Evolutionary conservation across 2,797 vertebrate species (phyloP).

Genomic region (Mus spretus): DNA sequence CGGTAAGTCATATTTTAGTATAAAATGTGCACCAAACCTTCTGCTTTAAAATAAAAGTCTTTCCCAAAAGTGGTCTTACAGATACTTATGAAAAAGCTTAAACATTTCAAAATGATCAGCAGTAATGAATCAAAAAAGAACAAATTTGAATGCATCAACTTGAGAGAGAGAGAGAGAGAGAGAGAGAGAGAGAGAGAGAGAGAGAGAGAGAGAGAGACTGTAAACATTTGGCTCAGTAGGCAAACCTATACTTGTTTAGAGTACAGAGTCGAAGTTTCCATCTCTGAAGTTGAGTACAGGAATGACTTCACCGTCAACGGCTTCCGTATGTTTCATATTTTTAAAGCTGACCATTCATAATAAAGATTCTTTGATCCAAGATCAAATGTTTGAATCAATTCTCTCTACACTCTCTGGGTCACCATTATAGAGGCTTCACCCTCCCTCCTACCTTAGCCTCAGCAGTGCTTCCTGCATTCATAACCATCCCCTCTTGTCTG

Average conservation of each 20-base stretch:
- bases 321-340: conserved; percentile 86
- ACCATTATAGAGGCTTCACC: conserved; percentile 67
- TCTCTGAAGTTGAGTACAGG: conserved; percentile 82
- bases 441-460: conserved; percentile 62
- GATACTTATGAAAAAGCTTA: conserved; percentile 79
- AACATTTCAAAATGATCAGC: conserved; percentile 68
- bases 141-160: conserved; percentile 76
- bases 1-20: conserved; percentile 53
- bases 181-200: background rate
- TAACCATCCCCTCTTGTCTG: conserved; percentile 80
- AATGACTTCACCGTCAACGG: conserved; percentile 86
- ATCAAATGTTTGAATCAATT: conserved; percentile 87
- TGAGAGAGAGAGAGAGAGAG: background rate
- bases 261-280: conserved; percentile 82
- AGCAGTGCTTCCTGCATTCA: conserved; percentile 55
- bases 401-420: conserved; percentile 83
- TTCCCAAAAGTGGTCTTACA: conserved; percentile 65
- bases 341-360: conserved; percentile 85
- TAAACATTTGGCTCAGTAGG: conserved; percentile 83
- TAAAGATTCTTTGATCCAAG: conserved; percentile 86
- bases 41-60: conserved; percentile 67
- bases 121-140: conserved; percentile 73
- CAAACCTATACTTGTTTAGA: conserved; percentile 87
- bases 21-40: conserved; percentile 62
- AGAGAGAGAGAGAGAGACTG: conserved; percentile 54